Percentiles rank a stretch among this genome's conserved stretches.
Evolutionary conservation across 37 sponge, comb jelly and placozoan genomes (phyloP).

Genomic region (Beroe forskalii): DNA sequence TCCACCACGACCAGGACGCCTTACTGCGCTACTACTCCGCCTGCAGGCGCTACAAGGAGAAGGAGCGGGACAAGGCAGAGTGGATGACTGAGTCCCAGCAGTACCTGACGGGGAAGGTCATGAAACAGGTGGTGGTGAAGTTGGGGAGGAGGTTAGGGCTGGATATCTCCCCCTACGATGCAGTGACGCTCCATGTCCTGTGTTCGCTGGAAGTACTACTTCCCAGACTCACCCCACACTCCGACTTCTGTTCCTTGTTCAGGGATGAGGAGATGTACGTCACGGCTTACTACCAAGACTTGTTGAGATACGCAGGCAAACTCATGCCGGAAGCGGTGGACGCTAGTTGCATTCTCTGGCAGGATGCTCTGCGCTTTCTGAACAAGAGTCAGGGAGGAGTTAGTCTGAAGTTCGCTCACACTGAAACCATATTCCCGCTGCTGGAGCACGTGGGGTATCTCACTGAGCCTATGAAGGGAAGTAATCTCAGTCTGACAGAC

Average conservation of each 20-base stretch:
- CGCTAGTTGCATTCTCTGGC: conserved; percentile 30
- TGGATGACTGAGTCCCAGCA: background rate
- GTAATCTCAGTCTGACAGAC: background rate
- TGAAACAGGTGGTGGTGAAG: background rate
- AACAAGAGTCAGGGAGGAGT: background rate
- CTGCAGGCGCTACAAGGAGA: conserved; percentile 8
- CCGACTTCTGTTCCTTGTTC: conserved; percentile 37
- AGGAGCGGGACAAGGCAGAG: background rate
- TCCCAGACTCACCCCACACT: conserved; percentile 15
- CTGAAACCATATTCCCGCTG: conserved; percentile 58
- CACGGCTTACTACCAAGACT: conserved; percentile 36
- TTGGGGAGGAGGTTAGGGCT: conserved; percentile 4
- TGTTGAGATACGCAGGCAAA: conserved; percentile 8
- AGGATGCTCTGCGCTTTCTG: conserved; percentile 26
- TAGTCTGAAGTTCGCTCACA: conserved; percentile 57
- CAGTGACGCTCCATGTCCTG: conserved; percentile 37
- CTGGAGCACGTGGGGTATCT: conserved; percentile 7
- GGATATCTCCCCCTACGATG: background rate
- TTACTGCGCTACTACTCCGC: conserved; percentile 25
- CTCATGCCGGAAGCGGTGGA: conserved; percentile 35
- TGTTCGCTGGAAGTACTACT: conserved; percentile 8
- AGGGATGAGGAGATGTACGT: conserved; percentile 16
- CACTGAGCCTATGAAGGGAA: background rate
- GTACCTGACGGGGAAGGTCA: background rate
- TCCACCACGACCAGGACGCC: background rate